Base-by-base conservation (phyloP, 2,797 vertebrate species). In the Alfaro cultratus region DNA sequence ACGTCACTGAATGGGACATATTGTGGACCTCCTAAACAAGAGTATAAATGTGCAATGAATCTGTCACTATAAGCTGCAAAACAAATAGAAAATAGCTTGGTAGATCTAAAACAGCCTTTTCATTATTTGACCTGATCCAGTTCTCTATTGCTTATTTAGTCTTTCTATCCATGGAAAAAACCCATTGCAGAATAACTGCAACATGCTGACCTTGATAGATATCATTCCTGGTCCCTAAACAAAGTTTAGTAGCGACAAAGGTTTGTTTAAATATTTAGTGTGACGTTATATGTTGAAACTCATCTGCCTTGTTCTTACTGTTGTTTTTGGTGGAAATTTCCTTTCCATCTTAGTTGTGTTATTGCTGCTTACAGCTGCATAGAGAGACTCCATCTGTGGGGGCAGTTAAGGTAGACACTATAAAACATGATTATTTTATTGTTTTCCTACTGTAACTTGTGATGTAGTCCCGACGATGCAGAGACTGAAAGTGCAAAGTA, bases 401-500 rank as follows among this genome's bases (percentile, higher is more conserved):
- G 82, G 29, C 76, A 34, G 57, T 62, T 71, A 4, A 51, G 16
- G 83, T 74, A 64, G 49, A 75, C 45, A 72, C 78, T 74, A 88
- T 89, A 90, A 91, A 92, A 77, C 21, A 36, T 74, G 31, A 64
- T 83, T 87, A 16, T 71, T 45, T 87, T 68, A 77, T 68, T 31
- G 60, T 80, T 85, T 68, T 11, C 53, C 43, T 73, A 49, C 74
- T 73, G 41, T 45, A 43, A 74, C 46, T 45, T 34, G 7, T 78
- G 57, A 36, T 80, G 86, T 77, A 80, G 46, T 72, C 79, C 70
- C 62, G 41, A 29, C 39, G 4, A 77, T 3, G 34, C 75, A 11
- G 23, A 55, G 83, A 83, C n/a, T 76, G 45, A 89, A 79, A 86
- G 89, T 89, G 79, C 91, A 91, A 87, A 93, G 88, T 86, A 77